Conservation (phyloP, 2,113 vertebrate species). For the Oxyruncus cristatus region DNA sequence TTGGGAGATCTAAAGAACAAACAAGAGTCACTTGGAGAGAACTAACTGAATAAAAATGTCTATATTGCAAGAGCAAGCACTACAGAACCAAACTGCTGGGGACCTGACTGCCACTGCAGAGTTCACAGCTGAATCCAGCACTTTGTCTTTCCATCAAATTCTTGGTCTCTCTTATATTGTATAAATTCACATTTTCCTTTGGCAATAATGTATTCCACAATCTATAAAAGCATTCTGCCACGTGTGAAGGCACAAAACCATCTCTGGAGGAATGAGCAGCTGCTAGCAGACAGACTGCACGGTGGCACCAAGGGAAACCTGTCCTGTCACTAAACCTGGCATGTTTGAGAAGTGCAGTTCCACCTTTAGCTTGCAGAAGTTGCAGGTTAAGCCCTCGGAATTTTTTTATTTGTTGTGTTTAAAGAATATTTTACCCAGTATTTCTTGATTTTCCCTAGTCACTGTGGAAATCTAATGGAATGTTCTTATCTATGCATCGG, state of each 20-base stretch:
- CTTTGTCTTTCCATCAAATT: background rate
- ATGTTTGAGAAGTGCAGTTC: background rate
- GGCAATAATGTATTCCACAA: background rate
- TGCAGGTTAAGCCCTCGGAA: background rate
- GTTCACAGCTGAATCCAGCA: background rate
- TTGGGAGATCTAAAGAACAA: constrained; percentile 18
- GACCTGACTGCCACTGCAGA: background rate
- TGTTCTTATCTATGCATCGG: background rate
- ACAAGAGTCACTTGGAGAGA: background rate
- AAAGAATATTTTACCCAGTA: background rate
- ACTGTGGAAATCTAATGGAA: background rate
- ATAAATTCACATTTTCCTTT: background rate
- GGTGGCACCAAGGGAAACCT: background rate
- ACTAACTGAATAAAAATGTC: background rate
- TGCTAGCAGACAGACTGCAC: background rate
- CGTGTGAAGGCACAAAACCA: background rate
- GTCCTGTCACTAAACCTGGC: background rate
- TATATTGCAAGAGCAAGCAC: background rate
- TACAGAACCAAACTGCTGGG: background rate
- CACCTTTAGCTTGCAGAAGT: background rate
- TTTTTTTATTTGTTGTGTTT: background rate
- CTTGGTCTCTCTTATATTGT: background rate
- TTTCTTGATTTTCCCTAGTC: background rate
- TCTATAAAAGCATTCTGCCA: background rate
- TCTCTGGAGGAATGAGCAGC: background rate